Base-by-base conservation (phyloP, 2,113 vertebrate genomes). In the Arenaria interpres region DNA sequence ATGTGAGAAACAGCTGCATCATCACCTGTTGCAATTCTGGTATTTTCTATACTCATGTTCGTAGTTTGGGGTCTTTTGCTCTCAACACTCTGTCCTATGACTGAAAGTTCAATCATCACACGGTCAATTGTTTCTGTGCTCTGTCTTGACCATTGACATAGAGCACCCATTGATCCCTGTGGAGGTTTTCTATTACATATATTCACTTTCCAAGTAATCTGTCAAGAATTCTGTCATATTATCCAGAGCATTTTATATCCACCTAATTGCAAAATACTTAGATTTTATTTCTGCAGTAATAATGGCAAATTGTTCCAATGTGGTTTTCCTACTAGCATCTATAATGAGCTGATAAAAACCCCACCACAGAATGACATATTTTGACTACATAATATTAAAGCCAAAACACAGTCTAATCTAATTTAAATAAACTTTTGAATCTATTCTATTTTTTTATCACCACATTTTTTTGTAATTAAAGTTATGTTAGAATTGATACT, bases 391-490 rank as follows among this genome's bases (percentile, higher is more conserved):
- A 73, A 81, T 76, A 85, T 62, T 51, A 81, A 75, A 84, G 11
- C 5, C 23, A 85, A 91, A 74, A 24, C 7, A 57, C 3, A 86
- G 19, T n/a, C 10, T 85, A 51, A 71, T 50, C 17, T 91, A 41
- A 73, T 64, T 67, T 22, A 16, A 88, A 81, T 77, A 43, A 4
- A 7, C 3, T 53, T 60, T 48, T 21, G 39, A 27, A 66, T 74
- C 35, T 79, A 37, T 93, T 78, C 8, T 62, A 20, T 75, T 57
- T 79, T 89, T 71, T 60, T 91, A 75, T 57, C 3, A 33, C 14
- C 8, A 59, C 32, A 48, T 14, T 51, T 90, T 91, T 92, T 67
- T 53, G 8, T 53, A 75, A 93, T 81, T 87, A 75, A 79, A 93
- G 54, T 46, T 66, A 30, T 27, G 18, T 79, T 75, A 46, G 50